Evolutionary conservation across 2,113 vertebrate genomes (phyloP), one percentile per base, ranked within the genome.

Genomic region (Chloropsis hardwickii): DNA sequence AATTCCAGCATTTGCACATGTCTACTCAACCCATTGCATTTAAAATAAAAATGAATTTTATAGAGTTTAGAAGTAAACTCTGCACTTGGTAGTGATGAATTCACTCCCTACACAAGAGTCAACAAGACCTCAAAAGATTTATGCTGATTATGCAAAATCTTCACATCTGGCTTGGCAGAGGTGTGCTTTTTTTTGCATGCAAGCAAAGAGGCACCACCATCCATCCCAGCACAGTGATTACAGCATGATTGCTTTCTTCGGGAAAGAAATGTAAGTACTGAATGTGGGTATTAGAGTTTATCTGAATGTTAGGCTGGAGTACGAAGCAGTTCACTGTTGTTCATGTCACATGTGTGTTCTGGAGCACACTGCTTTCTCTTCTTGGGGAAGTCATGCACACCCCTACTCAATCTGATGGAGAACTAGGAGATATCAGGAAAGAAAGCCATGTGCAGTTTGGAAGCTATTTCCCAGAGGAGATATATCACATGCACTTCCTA

Each of bases 331-430:
- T 76, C 35, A 3, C 35, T 58, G 28, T 60, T 13, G 5, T 48
- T 69, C 27, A n/a, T 0, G 0, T 16, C 47, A 48, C 25, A 23
- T 0, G 1, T 0, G 0, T 18, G 22, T 9, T 92, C 50, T 57
- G 29, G 72, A 86, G 10, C 25, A 51, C 18, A 7, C 7, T 7
- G 6, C 22, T 69, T 66, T 57, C 21, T 79, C 39, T 56, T 37
- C 61, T 28, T 69, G 12, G 44, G 27, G 20, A 67, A 64, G 22
- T 60, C 33, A 37, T 19, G 12, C 23, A 62, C 88, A 25, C 17
- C 45, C n/a, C 50, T 53, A 47, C 21, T 39, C 37, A n/a, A 20
- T 28, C 54, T 24, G 24, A 20, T 18, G 11, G 33, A 78, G 66
- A 91, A 10, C 37, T 20, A 29, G 29, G 67, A 77, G 11, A 33